phyloP scores from a whole-genome alignment of 2,113 vertebrate species.

The Notechis scutatus region DNA sequence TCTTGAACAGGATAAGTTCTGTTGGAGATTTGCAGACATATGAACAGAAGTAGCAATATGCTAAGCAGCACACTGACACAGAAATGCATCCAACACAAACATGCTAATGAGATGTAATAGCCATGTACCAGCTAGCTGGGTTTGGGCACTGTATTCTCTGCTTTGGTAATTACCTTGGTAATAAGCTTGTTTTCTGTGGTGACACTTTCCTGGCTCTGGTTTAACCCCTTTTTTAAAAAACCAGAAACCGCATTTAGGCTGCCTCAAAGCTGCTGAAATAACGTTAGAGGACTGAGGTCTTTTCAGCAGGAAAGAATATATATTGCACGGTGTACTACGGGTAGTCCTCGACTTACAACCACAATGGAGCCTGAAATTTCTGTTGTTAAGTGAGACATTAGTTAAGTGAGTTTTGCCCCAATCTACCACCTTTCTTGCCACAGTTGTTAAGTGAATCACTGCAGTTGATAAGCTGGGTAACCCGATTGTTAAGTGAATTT shows the following conservation, averaged over 20 bases:
- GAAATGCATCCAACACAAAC: not conserved
- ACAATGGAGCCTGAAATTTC: no score
- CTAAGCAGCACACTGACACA: not conserved
- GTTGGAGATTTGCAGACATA: not conserved
- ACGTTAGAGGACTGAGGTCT: not conserved
- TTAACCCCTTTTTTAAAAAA: not conserved
- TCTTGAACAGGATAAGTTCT: not conserved
- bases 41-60: not conserved
- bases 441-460: no score
- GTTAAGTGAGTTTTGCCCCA: no score
- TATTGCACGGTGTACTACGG: not conserved
- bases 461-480: no score
- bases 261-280: conserved; percentile 6
- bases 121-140: not conserved
- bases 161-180: not conserved
- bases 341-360: no score
- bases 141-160: not conserved
- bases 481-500: no score
- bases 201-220: not conserved
- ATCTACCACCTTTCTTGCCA: no score
- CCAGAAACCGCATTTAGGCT: conserved; percentile 11
- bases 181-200: conserved; percentile 1
- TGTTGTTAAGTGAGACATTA: no score
- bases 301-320: not conserved
- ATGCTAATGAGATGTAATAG: not conserved